Conservation (phyloP, 2,113 vertebrate genomes). For the Serilophus lunatus region DNA sequence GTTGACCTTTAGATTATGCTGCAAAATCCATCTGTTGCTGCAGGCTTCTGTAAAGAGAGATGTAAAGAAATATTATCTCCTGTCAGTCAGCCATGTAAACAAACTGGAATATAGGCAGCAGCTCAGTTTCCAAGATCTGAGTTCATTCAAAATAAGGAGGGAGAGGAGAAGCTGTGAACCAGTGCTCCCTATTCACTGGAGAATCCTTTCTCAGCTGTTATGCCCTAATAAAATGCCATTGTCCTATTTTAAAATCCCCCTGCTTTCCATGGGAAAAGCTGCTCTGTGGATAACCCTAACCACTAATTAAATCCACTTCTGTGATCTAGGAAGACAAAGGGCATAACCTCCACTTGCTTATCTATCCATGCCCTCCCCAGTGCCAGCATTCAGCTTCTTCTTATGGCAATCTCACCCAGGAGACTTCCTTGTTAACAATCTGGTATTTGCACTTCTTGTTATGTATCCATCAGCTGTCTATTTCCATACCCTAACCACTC, state of each 20-base stretch:
- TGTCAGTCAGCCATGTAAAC: slow-evolving; percentile 11
- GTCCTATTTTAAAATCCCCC: neutral
- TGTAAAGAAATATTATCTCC: slow-evolving; percentile 18
- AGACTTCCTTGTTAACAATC: neutral
- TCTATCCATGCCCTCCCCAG: neutral
- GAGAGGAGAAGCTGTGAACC: neutral
- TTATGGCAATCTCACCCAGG: neutral
- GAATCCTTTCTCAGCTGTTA: slow-evolving; percentile 7
- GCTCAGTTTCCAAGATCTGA: neutral
- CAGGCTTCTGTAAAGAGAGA: neutral
- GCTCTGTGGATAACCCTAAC: neutral
- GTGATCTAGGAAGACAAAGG: neutral
- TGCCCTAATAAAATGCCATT: neutral
- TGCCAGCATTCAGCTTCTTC: neutral
- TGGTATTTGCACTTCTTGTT: neutral
- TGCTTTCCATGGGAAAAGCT: neutral
- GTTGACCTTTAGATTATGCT: slow-evolving; percentile 40
- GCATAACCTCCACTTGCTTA: neutral
- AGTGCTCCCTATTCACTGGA: neutral
- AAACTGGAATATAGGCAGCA: neutral
- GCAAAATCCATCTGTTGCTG: slow-evolving; percentile 49
- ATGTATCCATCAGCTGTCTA: neutral
- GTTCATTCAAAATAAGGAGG: neutral
- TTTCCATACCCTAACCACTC: neutral
- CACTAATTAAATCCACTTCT: neutral